Evolutionary conservation across 2,113 vertebrate species (phyloP), one percentile per base, ranked within the genome.

Genomic region (Saimiri boliviensis): DNA sequence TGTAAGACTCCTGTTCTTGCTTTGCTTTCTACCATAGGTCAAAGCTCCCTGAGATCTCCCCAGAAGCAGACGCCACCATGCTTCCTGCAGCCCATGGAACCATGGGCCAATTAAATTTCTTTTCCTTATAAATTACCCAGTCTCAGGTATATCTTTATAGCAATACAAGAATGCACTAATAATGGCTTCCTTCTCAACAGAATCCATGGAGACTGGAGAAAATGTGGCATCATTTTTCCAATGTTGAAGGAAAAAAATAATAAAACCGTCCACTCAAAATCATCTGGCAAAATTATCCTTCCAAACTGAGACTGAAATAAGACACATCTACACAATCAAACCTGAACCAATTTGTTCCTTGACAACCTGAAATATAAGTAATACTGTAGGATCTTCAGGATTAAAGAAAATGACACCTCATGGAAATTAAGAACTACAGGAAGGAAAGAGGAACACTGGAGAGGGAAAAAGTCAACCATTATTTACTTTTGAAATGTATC

Each of bases 301-400:
- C 63, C 25, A 81, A 88, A 91, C 58, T 84, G 35, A 94, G 25
- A 86, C n/a, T 86, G 21, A 89, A 94, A 77, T 90, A 49, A 70
- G 49, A 68, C 35, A 80, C 17, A 88, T 14, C 1, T 16, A 81
- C 9, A 16, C n/a, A 63, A 76, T 35, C 35, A 89, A 74, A 86
- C 11, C 27, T 52, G 66, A 90, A 21, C 54, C 47, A 71, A 90
- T 76, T 70, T 93, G 54, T 68, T 80, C 8, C 23, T 60, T 40
- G 21, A 68, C 37, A 80, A 66, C 8, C 23, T 86, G 10, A 56
- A 90, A 80, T 42, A 6, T n/a, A 93, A 58, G 6, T 86, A 89
- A 68, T 21, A 74, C 2, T 16, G 25, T 5, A 90, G 37, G 25
- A 42, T 86, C 6, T 89, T 89, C 3, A 86, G 74, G 74, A n/a